Evolutionary conservation across 92 coral and sea anemone genomes (phyloP).

Genomic region (Nematostella vectensis): DNA sequence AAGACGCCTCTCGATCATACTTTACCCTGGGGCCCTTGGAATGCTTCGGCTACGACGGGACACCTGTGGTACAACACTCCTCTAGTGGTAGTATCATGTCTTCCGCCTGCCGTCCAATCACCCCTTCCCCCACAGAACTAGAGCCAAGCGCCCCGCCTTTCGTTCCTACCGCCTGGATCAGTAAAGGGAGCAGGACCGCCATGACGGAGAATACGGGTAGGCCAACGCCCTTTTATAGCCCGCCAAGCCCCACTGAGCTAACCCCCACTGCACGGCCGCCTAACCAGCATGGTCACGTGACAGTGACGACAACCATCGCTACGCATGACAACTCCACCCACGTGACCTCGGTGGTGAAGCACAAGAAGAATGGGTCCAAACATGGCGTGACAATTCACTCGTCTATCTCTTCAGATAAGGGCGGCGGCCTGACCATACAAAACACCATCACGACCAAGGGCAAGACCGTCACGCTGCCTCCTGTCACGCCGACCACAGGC

Average conservation of each 20-base stretch:
- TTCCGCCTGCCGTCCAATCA: slow-evolving; percentile 54
- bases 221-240: slow-evolving; percentile 14
- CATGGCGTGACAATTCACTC: slow-evolving; percentile 69
- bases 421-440: slow-evolving; percentile 68
- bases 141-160: slow-evolving; percentile 18
- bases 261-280: slow-evolving; percentile 25
- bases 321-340: slow-evolving; percentile 58
- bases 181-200: slow-evolving; percentile 8
- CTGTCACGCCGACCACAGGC: slow-evolving; percentile 24
- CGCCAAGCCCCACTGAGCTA: slow-evolving; percentile 21
- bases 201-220: slow-evolving; percentile 4
- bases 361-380: slow-evolving; percentile 47
- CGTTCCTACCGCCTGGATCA: slow-evolving; percentile 21
- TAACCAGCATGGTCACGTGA: slow-evolving; percentile 51
- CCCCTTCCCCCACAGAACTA: slow-evolving; percentile 59
- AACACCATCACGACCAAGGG: slow-evolving; percentile 46
- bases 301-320: slow-evolving; percentile 77
- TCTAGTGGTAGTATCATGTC: slow-evolving; percentile 44
- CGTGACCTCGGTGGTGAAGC: slow-evolving; percentile 74
- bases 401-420: slow-evolving; percentile 58
- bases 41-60: slow-evolving; percentile 62
- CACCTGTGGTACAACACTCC: slow-evolving; percentile 9
- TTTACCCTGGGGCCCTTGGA: slow-evolving; percentile 91
- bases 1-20: slow-evolving; percentile 54
- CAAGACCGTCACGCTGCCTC: slow-evolving; percentile 37